Evolutionary conservation across 2,113 vertebrate species (phyloP), one percentile per base, ranked within the genome.

Genomic region (Hippocampus comes): DNA sequence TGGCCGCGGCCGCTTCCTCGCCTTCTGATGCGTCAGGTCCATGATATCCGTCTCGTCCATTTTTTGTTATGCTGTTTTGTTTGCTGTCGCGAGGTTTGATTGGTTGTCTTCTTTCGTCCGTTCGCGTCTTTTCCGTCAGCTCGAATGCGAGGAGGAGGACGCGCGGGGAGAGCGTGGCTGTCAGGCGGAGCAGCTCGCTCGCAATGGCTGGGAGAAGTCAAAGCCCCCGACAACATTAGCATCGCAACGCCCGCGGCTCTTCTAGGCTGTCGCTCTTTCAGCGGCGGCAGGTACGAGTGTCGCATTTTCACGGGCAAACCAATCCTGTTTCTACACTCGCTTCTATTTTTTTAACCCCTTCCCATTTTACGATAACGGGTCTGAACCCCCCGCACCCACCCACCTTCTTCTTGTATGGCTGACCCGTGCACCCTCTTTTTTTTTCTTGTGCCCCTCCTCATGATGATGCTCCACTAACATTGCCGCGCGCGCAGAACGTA

Each of bases 31-130:
- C 78, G 90, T 92, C 77, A 92, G 80, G 85, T 92, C 90, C 90
- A 92, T 92, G 87, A 91, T 89, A 88, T 91, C 90, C 81, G 88
- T 90, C 49, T 89, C 89, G 82, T 92, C 89, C 90, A 92, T 92
- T 65, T 46, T 8, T 65, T 46, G 14, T n/a, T 46, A 5, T 25
- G 23, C 46, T 30, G 27, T 34, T 34, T 25, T 3, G 2, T 10
- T 30, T 34, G 15, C 17, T 7, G 27, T 34, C 59, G 72, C 30
- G 38, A 51, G 76, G 82, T 56, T 68, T 60, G 63, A 76, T 60
- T 72, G 21, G 68, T 2, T 61, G 5, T 38, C 17, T n/a, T 70
- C 15, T 63, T 63, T 21, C 12, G 11, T 61, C 59, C 27, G 30
- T 61, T 18, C 15, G 18, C 9, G 15, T 49, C n/a, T 8, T 41